A percentile compares a stretch with the other conserved stretches of the same genome.
phyloP scores from a whole-genome alignment of 2,888 invertebrate genomes.

The Elgonia sp. region DNA sequence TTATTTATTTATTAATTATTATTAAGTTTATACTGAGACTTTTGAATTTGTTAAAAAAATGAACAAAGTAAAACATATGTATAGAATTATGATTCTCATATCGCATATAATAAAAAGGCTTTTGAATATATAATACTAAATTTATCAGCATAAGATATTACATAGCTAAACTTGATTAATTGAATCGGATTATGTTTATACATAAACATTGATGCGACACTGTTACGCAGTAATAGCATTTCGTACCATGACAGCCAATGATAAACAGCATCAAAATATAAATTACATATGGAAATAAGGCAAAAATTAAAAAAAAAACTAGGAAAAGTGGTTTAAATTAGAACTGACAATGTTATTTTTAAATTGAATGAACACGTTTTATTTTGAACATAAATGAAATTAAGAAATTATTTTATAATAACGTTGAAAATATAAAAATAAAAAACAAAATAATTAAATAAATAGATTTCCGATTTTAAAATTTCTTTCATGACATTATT shows the following conservation, averaged over 20 bases:
- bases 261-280: neutral
- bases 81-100: too few species aligned
- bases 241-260: neutral
- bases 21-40: too few species aligned
- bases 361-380: too few species aligned
- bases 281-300: neutral
- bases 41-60: too few species aligned
- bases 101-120: too few species aligned
- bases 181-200: constrained; percentile 5
- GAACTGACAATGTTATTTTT: neutral
- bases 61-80: too few species aligned
- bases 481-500: constrained; percentile 19
- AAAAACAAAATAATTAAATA: neutral
- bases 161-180: neutral
- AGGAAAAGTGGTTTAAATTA: neutral
- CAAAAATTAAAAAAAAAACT: neutral
- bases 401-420: too few species aligned
- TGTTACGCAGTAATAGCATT: constrained; percentile 7
- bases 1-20: too few species aligned
- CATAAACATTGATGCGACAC: constrained; percentile 11
- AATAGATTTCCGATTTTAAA: neutral
- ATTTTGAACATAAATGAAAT: too few species aligned
- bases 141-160: neutral
- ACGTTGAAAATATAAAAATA: too few species aligned
- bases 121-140: neutral